A percentile compares a stretch with the other conserved stretches of the same genome.
These are phyloP conservation scores for Acropora tenuis DNA, from an alignment of 64 coral and sea anemone species.

Conservation along the genomic window DNA sequence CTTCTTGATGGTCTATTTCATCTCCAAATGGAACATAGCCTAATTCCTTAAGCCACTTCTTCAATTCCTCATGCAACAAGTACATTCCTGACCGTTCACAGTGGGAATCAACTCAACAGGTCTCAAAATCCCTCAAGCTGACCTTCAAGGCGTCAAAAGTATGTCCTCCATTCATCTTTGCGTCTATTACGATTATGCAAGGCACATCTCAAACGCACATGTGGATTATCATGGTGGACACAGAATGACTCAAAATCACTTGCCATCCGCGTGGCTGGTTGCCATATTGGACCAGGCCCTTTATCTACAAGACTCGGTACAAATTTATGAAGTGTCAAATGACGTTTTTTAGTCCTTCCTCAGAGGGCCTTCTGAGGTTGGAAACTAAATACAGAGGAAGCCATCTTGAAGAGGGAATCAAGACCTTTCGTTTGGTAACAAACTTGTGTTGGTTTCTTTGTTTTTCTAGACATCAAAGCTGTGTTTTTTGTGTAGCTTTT, in stretches of 20 bases:
- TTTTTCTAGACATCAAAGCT: conserved; percentile 17
- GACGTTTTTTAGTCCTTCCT: not conserved
- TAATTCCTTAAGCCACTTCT: not conserved
- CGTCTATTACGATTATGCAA: too few species aligned
- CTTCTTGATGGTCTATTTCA: not conserved
- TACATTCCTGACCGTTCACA: too few species aligned
- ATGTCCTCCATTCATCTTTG: too few species aligned
- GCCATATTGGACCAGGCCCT: not conserved
- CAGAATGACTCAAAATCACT: not conserved
- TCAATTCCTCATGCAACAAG: too few species aligned
- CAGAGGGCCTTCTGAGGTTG: not conserved
- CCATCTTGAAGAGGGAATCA: not conserved
- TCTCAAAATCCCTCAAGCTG: too few species aligned
- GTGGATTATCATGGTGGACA: not conserved
- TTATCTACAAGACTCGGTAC: not conserved
- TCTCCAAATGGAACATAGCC: conserved; percentile 15
- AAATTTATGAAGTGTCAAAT: not conserved
- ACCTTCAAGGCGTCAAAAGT: too few species aligned
- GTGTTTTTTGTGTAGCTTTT: not conserved
- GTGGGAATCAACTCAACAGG: too few species aligned
- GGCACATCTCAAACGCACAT: too few species aligned
- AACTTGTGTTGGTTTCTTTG: not conserved
- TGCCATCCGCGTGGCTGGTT: not conserved
- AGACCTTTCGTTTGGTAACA: not conserved
- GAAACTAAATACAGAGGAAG: not conserved